phyloP scores from a whole-genome alignment of 1,140 invertebrate species.

The Cotesia glomerata region DNA sequence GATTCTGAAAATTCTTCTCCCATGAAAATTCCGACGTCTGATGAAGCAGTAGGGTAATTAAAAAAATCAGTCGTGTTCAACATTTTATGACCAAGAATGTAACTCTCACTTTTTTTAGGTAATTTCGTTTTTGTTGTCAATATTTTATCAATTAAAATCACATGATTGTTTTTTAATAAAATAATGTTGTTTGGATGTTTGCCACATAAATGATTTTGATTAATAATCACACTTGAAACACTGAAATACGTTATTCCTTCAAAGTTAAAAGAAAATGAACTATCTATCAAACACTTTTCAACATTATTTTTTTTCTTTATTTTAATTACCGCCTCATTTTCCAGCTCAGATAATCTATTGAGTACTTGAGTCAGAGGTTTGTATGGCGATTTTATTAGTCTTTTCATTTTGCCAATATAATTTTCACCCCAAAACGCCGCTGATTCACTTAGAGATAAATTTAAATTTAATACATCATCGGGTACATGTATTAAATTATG shows the following conservation, averaged over 20 bases:
- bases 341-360: not conserved
- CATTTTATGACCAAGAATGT: not conserved
- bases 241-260: not conserved
- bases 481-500: slow-evolving; percentile 27
- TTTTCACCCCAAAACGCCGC: slow-evolving; percentile 18
- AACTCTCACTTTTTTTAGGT: not conserved
- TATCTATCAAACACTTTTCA: too few species aligned
- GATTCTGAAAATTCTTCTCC: too few species aligned
- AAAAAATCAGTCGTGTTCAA: too few species aligned
- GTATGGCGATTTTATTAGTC: not conserved
- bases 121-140: not conserved
- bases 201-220: too few species aligned
- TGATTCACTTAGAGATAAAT: not conserved
- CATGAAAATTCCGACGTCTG: too few species aligned
- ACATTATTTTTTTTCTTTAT: too few species aligned
- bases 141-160: not conserved
- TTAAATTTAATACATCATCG: slow-evolving; percentile 22
- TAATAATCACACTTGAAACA: not conserved
- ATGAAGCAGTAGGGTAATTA: too few species aligned
- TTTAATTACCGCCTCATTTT: too few species aligned
- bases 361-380: slow-evolving; percentile 10
- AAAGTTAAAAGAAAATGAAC: not conserved
- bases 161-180: not conserved
- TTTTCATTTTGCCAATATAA: slow-evolving; percentile 14
- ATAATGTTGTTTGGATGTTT: too few species aligned